Evolutionary conservation across 2,888 invertebrate species (phyloP), one percentile per base, ranked within the genome.

Genomic region (Amphipoea oculea): DNA sequence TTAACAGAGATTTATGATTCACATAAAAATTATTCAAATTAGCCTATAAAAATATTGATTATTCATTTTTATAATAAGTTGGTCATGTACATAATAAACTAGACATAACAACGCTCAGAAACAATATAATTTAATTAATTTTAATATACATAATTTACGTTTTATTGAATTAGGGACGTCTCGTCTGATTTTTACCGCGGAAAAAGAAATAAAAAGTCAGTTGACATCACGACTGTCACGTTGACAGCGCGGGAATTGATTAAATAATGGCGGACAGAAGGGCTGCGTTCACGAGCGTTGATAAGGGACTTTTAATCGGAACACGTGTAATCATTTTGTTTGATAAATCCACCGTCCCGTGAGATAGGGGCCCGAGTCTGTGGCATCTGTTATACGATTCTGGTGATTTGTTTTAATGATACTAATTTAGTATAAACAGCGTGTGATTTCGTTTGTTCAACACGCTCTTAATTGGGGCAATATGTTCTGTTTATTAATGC

Each of bases 321-420:
- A 94, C 96, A 96, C 96, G 95, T 96, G 96, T 95, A 94, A 94
- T 94, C 95, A 95, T 94, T 89, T 94, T 94, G 93, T 94, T 94
- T 94, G 95, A 95, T 96, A 95, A 95, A 92, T 91, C 90, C 92
- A 89, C 90, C 90, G 91, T 89, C 89, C 89, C 89, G 82, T 83
- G 89, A 91, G 90, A 93, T 92, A 93, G 88, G 93, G 90, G 89
- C 78, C 71, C 76, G 82, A 71, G 83, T 78, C 78, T 84, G 83
- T 80, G 84, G 84, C 85, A 93, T 93, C 93, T 95, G 95, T 89
- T 94, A 90, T 93, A 92, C 90, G 93, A 93, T 92, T 95, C 92
- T 91, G 92, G 92, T 93, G 92, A 94, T 94, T 95, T 93, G 92
- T 93, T 94, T 94, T 95, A 95, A 95, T 95, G 92, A 91, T 89